Percentiles rank a stretch among this genome's conserved stretches.
Conservation (phyloP, 37 sponge, comb jelly and placozoan genomes). For the Oscarella lobularis region DNA sequence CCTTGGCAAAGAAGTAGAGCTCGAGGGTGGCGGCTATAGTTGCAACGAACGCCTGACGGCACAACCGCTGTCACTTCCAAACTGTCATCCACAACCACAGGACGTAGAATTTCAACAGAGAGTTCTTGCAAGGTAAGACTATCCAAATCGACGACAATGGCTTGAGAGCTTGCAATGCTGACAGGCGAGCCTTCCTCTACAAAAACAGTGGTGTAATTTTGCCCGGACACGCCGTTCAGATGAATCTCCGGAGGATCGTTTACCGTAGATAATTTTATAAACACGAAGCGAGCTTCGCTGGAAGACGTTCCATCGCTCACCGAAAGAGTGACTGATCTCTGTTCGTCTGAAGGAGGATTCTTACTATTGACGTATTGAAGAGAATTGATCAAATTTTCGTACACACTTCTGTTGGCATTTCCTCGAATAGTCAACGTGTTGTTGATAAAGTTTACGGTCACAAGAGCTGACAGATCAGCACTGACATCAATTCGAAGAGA, state of each 20-base stretch:
- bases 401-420: background rate
- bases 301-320: background rate
- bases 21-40: background rate
- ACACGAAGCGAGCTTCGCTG: background rate
- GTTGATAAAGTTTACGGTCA: background rate
- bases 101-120: background rate
- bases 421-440: background rate
- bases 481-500: background rate
- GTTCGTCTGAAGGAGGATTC: background rate
- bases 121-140: background rate
- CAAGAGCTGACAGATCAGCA: too few species aligned
- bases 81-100: too few species aligned
- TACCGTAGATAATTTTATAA: background rate
- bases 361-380: background rate
- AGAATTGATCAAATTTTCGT: background rate
- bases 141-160: background rate
- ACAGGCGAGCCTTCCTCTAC: background rate
- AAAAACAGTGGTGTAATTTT: background rate
- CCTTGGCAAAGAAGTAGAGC: background rate
- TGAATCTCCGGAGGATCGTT: background rate
- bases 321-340: background rate
- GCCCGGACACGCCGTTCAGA: background rate
- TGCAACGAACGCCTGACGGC: background rate
- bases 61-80: background rate
- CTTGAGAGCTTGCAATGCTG: background rate